These are phyloP conservation scores for Erinaceus europaeus DNA, from an alignment of 2,113 vertebrate species.

Conservation along the genomic window DNA sequence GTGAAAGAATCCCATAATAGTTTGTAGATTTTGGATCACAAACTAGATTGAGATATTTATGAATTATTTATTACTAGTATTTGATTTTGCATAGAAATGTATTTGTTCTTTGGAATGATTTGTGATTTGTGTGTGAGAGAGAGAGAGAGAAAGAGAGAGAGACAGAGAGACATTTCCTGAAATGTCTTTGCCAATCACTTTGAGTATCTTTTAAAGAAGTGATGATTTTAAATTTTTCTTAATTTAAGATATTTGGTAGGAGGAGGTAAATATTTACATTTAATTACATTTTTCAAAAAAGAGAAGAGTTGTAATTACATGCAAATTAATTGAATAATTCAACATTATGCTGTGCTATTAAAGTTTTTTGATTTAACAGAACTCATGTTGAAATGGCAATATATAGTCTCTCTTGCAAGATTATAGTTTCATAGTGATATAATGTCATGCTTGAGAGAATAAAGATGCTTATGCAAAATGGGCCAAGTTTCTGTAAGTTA, in stretches of 20 bases:
- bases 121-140: neutral
- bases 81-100: neutral
- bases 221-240: slow-evolving; percentile 42
- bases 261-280: slow-evolving; percentile 47
- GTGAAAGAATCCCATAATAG: neutral
- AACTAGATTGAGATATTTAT: neutral
- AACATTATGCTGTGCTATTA: slow-evolving; percentile 40
- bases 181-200: neutral
- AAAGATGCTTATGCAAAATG: slow-evolving; percentile 29
- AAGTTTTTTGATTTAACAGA: slow-evolving; percentile 53
- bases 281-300: slow-evolving; percentile 49
- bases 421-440: slow-evolving; percentile 6
- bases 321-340: slow-evolving; percentile 63
- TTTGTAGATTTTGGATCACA: neutral
- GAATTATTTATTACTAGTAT: neutral
- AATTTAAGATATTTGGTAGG: slow-evolving; percentile 34
- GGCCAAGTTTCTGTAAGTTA: neutral
- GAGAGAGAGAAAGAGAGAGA: too few relatives aligned
- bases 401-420: slow-evolving; percentile 44
- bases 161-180: too few relatives aligned
- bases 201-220: slow-evolving; percentile 29
- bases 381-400: slow-evolving; percentile 56
- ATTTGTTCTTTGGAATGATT: neutral
- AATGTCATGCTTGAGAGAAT: slow-evolving; percentile 34
- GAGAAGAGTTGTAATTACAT: slow-evolving; percentile 60